These are phyloP conservation scores for Siniperca chuatsi DNA, from an alignment of 2,113 vertebrate genomes.

Conservation along the genomic window DNA sequence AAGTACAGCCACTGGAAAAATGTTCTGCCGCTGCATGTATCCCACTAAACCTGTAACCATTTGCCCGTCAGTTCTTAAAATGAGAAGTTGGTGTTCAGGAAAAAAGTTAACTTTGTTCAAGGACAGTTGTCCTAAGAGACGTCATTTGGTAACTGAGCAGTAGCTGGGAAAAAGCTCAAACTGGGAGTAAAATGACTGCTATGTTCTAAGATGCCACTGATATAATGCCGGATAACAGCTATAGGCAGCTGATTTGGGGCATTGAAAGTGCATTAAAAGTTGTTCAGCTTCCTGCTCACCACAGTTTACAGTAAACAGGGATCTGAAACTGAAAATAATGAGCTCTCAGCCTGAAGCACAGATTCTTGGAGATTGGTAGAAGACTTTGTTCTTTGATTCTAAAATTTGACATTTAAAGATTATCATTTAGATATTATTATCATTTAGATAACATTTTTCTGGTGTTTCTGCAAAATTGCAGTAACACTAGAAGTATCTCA, in stretches of 20 bases:
- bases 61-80: not conserved
- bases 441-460: not conserved
- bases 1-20: not conserved
- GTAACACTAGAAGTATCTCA: not conserved
- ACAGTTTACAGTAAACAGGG: not conserved
- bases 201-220: not conserved
- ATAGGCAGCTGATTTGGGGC: not conserved
- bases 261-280: not conserved
- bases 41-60: not conserved
- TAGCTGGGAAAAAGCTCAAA: not conserved
- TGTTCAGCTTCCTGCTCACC: not conserved
- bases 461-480: not conserved
- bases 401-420: conserved; percentile 24
- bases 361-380: not conserved
- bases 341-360: conserved; percentile 4
- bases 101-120: conserved; percentile 13
- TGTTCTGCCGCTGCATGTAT: not conserved
- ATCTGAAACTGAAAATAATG: conserved; percentile 37
- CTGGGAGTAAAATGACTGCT: not conserved
- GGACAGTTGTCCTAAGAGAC: conserved; percentile 5
- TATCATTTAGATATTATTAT: not conserved
- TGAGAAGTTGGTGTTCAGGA: not conserved
- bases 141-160: conserved; percentile 16
- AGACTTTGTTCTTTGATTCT: not conserved
- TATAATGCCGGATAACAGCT: not conserved